phyloP scores from a whole-genome alignment of 2,113 vertebrate genomes.

The Hylia prasina region DNA sequence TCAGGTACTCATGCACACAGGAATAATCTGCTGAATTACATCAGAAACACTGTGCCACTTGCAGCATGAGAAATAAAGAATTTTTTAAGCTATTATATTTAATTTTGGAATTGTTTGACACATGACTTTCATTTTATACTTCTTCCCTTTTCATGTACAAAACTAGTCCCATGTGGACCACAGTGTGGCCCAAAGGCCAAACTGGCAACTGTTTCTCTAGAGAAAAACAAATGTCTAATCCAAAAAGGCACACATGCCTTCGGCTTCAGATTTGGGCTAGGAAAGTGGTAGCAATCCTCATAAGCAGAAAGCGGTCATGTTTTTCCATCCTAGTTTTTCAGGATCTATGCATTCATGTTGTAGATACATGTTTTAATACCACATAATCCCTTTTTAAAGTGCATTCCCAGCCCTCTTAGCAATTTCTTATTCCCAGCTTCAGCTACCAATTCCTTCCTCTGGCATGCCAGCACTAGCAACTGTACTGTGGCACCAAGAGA shows the following conservation, averaged over 20 bases:
- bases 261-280: not conserved
- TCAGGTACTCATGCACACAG: not conserved
- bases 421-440: not conserved
- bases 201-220: not conserved
- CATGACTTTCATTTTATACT: not conserved
- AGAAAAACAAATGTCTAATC: not conserved
- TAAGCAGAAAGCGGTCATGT: not conserved
- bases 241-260: accelerated
- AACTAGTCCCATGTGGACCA: not conserved
- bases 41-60: not conserved
- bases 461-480: not conserved
- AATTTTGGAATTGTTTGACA: not conserved
- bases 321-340: not conserved
- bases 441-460: not conserved
- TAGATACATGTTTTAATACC: not conserved
- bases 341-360: not conserved
- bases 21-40: not conserved
- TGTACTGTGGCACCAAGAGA: not conserved
- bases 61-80: not conserved
- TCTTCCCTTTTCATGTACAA: not conserved
- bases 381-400: not conserved
- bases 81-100: not conserved
- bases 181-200: not conserved
- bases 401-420: not conserved
- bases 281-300: not conserved